Evolutionary conservation across 2,113 vertebrate genomes (phyloP).

Genomic region (Ancistrus triradiatus): DNA sequence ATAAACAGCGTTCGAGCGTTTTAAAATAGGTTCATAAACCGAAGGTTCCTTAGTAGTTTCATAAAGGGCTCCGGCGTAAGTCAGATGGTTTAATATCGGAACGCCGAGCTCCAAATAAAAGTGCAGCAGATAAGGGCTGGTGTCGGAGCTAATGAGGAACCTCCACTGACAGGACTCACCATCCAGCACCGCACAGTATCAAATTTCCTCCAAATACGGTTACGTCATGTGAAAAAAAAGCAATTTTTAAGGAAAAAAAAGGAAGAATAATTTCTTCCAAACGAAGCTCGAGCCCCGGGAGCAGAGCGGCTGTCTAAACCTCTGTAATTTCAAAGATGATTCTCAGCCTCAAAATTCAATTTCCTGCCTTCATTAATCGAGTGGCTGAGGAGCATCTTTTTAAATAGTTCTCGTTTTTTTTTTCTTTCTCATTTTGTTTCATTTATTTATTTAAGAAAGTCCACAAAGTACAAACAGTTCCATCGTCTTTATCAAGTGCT

Average conservation of each 20-base stretch:
- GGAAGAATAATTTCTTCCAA: constrained; percentile 26
- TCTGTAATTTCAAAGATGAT: constrained; percentile 33
- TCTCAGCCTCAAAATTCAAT: constrained; percentile 34
- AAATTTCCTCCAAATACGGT: not conserved
- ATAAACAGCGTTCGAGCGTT: not conserved
- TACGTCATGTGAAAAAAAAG: constrained; percentile 25
- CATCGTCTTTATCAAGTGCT: too few species aligned
- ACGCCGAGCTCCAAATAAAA: constrained; percentile 22
- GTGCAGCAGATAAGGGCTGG: constrained; percentile 29
- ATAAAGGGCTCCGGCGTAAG: constrained; percentile 50
- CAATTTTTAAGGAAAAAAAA: not conserved
- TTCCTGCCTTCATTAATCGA: constrained; percentile 36
- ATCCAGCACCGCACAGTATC: too few species aligned
- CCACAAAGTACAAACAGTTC: too few species aligned
- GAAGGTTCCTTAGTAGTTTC: constrained; percentile 4
- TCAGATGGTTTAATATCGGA: constrained; percentile 38
- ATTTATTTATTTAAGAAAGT: too few species aligned
- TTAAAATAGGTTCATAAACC: constrained; percentile 11
- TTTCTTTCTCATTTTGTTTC: too few species aligned
- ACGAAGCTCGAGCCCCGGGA: constrained; percentile 14
- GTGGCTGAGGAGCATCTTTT: constrained; percentile 24
- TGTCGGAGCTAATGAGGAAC: constrained; percentile 31
- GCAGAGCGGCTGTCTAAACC: constrained; percentile 18
- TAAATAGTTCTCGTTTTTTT: too few species aligned
- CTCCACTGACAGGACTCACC: too few species aligned